Evolutionary conservation across 2,888 invertebrate species (phyloP).

Genomic region (Masnerella sp.): DNA sequence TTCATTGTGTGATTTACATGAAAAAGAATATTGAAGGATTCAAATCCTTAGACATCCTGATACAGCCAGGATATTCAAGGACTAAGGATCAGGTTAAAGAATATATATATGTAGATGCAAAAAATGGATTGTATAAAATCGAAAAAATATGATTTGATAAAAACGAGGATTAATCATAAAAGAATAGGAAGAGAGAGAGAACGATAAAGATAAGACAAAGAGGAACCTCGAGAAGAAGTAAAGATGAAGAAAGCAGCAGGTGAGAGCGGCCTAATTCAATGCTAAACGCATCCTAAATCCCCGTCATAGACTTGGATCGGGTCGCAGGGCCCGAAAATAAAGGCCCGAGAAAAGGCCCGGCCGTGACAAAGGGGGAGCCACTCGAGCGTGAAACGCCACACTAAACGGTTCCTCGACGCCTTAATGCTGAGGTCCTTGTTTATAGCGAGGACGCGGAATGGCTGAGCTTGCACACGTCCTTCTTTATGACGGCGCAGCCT

Average conservation of each 20-base stretch:
- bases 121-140: no score
- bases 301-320: slow-evolving; percentile 64
- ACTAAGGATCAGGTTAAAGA: no score
- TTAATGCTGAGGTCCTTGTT: slow-evolving; percentile 56
- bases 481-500: slow-evolving; percentile 41
- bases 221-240: not conserved
- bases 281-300: slow-evolving; percentile 72
- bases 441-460: slow-evolving; percentile 44
- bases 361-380: slow-evolving; percentile 69
- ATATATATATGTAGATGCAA: no score
- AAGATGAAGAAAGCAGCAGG: slow-evolving; percentile 56
- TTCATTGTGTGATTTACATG: no score
- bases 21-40: no score
- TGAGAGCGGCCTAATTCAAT: slow-evolving; percentile 67
- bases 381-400: slow-evolving; percentile 77
- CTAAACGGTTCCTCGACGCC: slow-evolving; percentile 74
- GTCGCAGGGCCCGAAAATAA: slow-evolving; percentile 44
- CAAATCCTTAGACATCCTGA: no score
- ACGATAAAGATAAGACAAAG: slow-evolving; percentile 18
- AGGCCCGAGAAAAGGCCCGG: slow-evolving; percentile 51
- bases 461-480: slow-evolving; percentile 40
- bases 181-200: not conserved
- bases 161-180: no score
- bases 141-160: no score
- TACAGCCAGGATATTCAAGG: no score